phyloP scores from a whole-genome alignment of 2,113 vertebrate genomes.

The Tupaia chinensis region DNA sequence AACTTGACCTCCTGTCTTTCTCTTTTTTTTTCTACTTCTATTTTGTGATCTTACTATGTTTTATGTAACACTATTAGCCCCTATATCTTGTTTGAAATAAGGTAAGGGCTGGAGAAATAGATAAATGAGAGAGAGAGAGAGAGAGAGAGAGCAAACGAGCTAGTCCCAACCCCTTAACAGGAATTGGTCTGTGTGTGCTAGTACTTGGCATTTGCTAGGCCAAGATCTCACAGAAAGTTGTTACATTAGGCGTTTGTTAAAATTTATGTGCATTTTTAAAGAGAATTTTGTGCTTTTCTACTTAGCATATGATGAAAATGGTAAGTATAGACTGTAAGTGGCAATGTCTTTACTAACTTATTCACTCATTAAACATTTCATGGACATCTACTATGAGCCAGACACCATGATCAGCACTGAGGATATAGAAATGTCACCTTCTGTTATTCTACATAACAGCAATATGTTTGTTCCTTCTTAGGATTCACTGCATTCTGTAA shows the following conservation, averaged over 20 bases:
- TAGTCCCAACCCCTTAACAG: too few species aligned
- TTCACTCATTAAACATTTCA: neutral
- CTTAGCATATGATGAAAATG: neutral
- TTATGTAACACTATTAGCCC: neutral
- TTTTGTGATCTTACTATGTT: too few species aligned
- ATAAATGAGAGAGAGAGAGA: neutral
- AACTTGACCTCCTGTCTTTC: too few species aligned
- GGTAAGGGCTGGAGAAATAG: neutral
- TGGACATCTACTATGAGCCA: neutral
- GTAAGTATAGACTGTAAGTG: neutral
- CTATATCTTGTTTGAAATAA: neutral
- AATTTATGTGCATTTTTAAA: neutral
- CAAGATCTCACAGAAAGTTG: neutral
- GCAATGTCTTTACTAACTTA: neutral
- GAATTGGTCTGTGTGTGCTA: neutral
- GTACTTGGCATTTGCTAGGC: neutral
- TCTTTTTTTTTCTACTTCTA: too few species aligned
- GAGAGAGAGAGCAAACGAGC: neutral
- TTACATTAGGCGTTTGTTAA: neutral
- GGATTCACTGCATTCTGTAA: neutral
- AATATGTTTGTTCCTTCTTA: neutral
- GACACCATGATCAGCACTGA: neutral
- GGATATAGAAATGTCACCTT: neutral
- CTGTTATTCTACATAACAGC: neutral
- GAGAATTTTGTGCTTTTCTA: neutral